A percentile compares a stretch with the other conserved stretches of the same genome.
These are phyloP conservation scores for Dinothrombium tinctorium DNA, from an alignment of 1,140 invertebrate genomes.

Conservation along the genomic window DNA sequence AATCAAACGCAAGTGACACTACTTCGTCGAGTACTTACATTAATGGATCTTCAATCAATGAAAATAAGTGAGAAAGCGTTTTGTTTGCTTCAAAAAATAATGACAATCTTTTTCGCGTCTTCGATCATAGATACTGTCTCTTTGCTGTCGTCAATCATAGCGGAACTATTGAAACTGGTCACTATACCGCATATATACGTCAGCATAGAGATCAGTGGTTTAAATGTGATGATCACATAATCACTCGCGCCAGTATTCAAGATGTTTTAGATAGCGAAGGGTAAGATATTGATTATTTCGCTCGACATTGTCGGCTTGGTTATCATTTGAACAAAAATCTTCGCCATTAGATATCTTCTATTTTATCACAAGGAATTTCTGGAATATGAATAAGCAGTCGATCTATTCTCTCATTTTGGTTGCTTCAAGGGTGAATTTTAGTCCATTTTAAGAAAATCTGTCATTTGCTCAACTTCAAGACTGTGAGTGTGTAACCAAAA, in stretches of 20 bases:
- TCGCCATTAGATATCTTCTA: slow-evolving; percentile 48
- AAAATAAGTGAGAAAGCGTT: background rate
- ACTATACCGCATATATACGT: slow-evolving; percentile 81
- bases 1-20: background rate
- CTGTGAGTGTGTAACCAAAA: no score
- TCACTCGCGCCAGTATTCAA: slow-evolving; percentile 55
- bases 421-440: background rate
- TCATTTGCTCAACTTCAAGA: background rate
- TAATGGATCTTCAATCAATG: background rate
- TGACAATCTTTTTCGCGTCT: background rate
- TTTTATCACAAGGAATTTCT: slow-evolving; percentile 54
- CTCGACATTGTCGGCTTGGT: background rate
- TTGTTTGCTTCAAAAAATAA: background rate
- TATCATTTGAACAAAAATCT: slow-evolving; percentile 6
- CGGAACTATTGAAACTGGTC: slow-evolving; percentile 71
- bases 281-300: slow-evolving; percentile 24
- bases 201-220: slow-evolving; percentile 83
- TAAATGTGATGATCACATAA: slow-evolving; percentile 86
- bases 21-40: background rate
- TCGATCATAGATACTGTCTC: slow-evolving; percentile 43
- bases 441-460: background rate
- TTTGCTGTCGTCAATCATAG: slow-evolving; percentile 89
- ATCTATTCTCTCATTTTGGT: background rate
- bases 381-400: slow-evolving; percentile 8
- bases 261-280: slow-evolving; percentile 87